Evolutionary conservation across 1,140 invertebrate genomes (phyloP), one percentile per base, ranked within the genome.

Genomic region (Sinella curviseta): DNA sequence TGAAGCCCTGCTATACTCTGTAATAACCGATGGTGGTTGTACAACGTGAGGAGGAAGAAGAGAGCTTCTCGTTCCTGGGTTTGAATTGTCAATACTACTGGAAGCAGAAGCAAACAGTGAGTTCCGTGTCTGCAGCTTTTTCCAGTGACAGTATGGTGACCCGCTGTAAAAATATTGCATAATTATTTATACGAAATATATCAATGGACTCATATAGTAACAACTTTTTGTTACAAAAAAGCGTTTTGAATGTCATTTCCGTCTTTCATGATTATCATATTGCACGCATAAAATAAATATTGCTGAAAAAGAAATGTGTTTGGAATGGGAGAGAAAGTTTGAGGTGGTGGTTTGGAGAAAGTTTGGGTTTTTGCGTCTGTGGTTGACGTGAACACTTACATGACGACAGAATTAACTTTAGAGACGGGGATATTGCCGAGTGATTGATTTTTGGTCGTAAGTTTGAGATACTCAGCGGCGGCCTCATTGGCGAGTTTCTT

Each of bases 401-500:
- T 57, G 4, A 75, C 39, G 48, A 73, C 48, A 1, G 78, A 34
- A 14, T 39, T 65, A 24, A 57, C 78, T 34, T 75, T 60, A 1
- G 55, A 55, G 31, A 31, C 34, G 17, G 54, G 74, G 57, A 33
- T 36, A 14, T 70, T 33, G 26, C 30, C 26, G 8, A 39, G n/a
- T 35, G 48, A 76, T 31, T 79, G n/a, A 20, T 36, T 78, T 30
- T 24, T 54, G 30, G 80, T 30, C 3, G 8, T 70, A 3, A 31
- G 26, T n/a, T 70, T 70, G 34, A 81, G 30, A 20, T 81, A 78
- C 39, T 81, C 70, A n/a, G 80, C 80, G 4, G 77, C 70, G 0
- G 73, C 73, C 60, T 84, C 77, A 35, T 82, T 81, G 2, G 81
- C 81, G 1, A 82, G 54, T 75, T 83, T 65, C 24, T 57, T 80